These are phyloP conservation scores for Sceliomorpha sp. DNA, from an alignment of 2,888 invertebrate genomes.

Conservation along the genomic window DNA sequence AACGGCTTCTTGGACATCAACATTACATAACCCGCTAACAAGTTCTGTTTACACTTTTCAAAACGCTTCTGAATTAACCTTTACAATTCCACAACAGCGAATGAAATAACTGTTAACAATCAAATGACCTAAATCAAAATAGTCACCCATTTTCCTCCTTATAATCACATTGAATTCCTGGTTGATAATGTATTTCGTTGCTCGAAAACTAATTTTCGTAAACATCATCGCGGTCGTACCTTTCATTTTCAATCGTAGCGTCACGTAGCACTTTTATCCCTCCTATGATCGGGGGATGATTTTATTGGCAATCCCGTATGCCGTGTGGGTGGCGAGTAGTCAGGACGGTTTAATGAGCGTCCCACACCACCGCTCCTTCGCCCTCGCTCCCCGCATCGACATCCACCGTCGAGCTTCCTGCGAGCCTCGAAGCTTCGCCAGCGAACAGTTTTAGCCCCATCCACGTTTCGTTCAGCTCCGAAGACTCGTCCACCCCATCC, in stretches of 20 bases:
- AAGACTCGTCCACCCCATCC: constrained; percentile 63
- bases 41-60: too few relatives aligned
- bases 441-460: constrained; percentile 59
- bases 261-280: constrained; percentile 64
- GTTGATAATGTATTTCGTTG: too few relatives aligned
- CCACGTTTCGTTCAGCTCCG: constrained; percentile 29
- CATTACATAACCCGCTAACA: too few relatives aligned
- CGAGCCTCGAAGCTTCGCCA: constrained; percentile 46
- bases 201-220: too few relatives aligned
- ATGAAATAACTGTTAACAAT: too few relatives aligned
- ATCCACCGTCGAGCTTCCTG: constrained; percentile 53
- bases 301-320: constrained; percentile 76
- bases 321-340: constrained; percentile 64
- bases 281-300: constrained; percentile 73
- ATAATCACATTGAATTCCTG: too few relatives aligned
- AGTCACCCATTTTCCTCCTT: too few relatives aligned
- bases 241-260: constrained; percentile 61
- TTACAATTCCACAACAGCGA: too few relatives aligned
- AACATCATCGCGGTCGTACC: too few relatives aligned
- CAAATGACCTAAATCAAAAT: too few relatives aligned
- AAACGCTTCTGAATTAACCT: too few relatives aligned
- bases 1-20: too few relatives aligned
- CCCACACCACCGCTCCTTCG: constrained; percentile 31
- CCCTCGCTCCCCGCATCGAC: constrained; percentile 32
- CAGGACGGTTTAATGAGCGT: constrained; percentile 68